A percentile compares a stretch with the other conserved stretches of the same genome.
phyloP scores from a whole-genome alignment of 1,140 invertebrate genomes.

The Diorhabda sublineata region DNA sequence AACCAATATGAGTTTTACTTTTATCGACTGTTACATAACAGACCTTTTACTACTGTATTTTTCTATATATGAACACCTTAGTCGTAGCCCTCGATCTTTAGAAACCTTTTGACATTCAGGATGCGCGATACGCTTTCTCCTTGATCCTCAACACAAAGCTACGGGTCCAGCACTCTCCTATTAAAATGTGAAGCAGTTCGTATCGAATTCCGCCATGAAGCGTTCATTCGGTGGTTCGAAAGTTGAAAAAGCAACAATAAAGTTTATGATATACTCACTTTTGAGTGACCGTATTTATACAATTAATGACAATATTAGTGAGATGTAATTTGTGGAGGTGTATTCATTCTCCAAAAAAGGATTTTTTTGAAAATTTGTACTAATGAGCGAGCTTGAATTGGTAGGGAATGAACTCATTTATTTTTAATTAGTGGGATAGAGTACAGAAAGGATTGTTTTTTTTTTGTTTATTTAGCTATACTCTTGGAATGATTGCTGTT shows the following conservation, averaged over 20 bases:
- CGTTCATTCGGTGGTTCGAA: not conserved
- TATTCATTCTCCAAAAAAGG: not conserved
- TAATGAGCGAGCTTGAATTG: constrained; percentile 3
- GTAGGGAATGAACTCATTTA: not conserved
- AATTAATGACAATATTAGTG: not conserved
- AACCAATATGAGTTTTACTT: no score
- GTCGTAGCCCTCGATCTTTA: not conserved
- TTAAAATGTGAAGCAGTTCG: not conserved
- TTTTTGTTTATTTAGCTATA: not conserved
- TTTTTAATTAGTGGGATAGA: not conserved
- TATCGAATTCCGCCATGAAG: not conserved
- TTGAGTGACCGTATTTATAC: not conserved
- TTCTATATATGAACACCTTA: no score
- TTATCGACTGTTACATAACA: no score
- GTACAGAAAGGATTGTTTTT: not conserved
- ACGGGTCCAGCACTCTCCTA: not conserved
- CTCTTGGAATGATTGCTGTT: no score
- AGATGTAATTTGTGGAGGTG: constrained; percentile 4
- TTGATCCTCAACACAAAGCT: not conserved
- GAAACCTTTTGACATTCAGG: not conserved
- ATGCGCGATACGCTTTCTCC: constrained; percentile 1
- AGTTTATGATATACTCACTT: not conserved
- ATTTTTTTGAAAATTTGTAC: not conserved
- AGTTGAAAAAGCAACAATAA: not conserved
- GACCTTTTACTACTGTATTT: no score